Evolutionary conservation across 2,888 invertebrate genomes (phyloP), one percentile per base, ranked within the genome.

Genomic region (Deilephila porcellus): DNA sequence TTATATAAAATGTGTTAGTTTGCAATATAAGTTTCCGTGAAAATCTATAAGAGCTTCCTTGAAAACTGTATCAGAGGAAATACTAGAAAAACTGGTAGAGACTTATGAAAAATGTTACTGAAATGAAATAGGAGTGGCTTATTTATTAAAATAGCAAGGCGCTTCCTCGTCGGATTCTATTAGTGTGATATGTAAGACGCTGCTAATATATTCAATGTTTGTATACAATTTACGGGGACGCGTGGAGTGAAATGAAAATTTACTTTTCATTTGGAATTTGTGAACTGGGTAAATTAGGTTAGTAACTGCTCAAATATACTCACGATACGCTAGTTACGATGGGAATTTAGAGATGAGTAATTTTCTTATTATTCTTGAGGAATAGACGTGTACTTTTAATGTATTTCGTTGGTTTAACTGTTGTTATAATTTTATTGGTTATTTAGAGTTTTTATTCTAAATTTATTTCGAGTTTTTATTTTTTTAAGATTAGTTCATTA

Each of bases 251-350:
- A 72, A 70, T 72, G 75, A 73, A 82, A 85, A 85, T 83, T 84
- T 86, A 82, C 85, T 83, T 83, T 82, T 78, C 82, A 85, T 85
- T 82, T 82, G 77, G 76, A 80, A 82, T 83, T 85, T 83, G 77
- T 75, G 78, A 80, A 78, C 75, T 75, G 77, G 81, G 62, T 56
- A 53, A 74, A 72, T 74, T 60, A 67, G 67, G 20, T 60, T 53
- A 56, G 56, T 56, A 59, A 56, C 29, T 32, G 29, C 56, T 29
- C 0, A 32, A 56, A 34, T 71, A 59, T 71, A 71, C 11, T n/a
- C 8, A 52, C 17, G 25, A 32, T 56, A 56, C 8, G 56, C 5
- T 56, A 56, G 70, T 53, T 53, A 11, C n/a, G 56, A n/a, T 45
- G 3, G 14, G 1, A 45, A 45, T 3, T n/a, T n/a, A n/a, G n/a